A percentile compares a stretch with the other conserved stretches of the same genome.
phyloP scores from a whole-genome alignment of 2,888 invertebrate genomes.

The Magallana nippona region DNA sequence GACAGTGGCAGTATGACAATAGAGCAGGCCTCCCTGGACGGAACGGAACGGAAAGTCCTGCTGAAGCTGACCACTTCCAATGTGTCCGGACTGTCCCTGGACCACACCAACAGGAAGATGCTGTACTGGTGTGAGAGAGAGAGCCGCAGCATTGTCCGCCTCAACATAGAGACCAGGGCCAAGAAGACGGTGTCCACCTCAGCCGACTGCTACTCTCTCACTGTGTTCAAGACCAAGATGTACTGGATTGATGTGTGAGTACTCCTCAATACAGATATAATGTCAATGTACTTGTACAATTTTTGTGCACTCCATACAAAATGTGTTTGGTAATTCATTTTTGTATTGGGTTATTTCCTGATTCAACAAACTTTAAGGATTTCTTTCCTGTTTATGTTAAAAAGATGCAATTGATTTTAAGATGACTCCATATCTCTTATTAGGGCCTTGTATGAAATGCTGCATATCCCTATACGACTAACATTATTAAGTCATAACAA shows the following conservation, averaged over 20 bases:
- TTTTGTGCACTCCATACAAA: too few relatives aligned
- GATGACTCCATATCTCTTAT: too few relatives aligned
- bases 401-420: too few relatives aligned
- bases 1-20: slow-evolving; percentile 89
- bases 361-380: too few relatives aligned
- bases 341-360: too few relatives aligned
- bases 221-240: slow-evolving; percentile 84
- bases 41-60: slow-evolving; percentile 85
- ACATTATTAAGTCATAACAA: too few relatives aligned
- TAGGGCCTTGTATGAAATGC: not conserved
- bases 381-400: too few relatives aligned
- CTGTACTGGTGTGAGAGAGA: slow-evolving; percentile 91
- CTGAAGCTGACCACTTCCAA: slow-evolving; percentile 54
- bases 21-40: slow-evolving; percentile 89
- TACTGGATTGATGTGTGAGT: slow-evolving; percentile 91
- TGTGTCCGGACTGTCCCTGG: not conserved
- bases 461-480: not conserved
- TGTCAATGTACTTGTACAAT: too few relatives aligned
- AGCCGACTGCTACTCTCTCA: slow-evolving; percentile 82
- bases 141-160: slow-evolving; percentile 83
- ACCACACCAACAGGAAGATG: slow-evolving; percentile 84
- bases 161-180: slow-evolving; percentile 53
- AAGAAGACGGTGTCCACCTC: slow-evolving; percentile 49
- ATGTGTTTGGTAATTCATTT: too few relatives aligned
- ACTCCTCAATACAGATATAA: too few relatives aligned